Evolutionary conservation across 2,113 vertebrate species (phyloP), one percentile per base, ranked within the genome.

Genomic region (Heliornis fulica): DNA sequence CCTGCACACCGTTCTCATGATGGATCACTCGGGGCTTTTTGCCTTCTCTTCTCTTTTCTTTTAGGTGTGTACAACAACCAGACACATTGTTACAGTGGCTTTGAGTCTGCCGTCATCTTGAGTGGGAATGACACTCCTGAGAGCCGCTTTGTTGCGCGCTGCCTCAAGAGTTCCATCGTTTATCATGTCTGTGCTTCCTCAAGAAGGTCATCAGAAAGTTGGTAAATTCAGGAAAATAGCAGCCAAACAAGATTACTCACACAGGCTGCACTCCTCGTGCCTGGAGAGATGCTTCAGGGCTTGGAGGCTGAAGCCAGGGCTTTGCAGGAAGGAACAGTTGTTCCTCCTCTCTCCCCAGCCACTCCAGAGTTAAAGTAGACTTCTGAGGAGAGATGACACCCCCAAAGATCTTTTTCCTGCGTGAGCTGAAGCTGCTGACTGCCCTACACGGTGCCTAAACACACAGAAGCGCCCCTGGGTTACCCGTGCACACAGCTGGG

Each of bases 401-500:
- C 26, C 21, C 9, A 15, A 14, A 40, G 26, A 46, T 31, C 36
- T 51, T 29, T 36, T 31, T 29, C 5, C 26, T 43, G 22, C 15
- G 20, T 48, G n/a, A 26, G 36, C 41, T 43, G 38, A 53, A 53
- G 32, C 66, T 61, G 51, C 60, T 38, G 8, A 11, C 7, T 6
- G 8, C 22, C 10, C 38, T 46, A 1, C 13, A 7, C 7, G 10
- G n/a, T 46, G 4, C 23, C 11, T 16, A 26, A 38, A 36, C 1
- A 1, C 9, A 31, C 1, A 26, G 78, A 77, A 72, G 41, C 13
- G 18, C 41, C 32, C 50, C 38, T 13, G 16, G 21, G 28, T 12
- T n/a, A n/a, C 18, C 45, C 1, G 1, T 18, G 7, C 11, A 3
- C 9, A 3, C 4, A 36, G n/a, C 32, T 25, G 22, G 31, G 25